These are phyloP conservation scores for Amiota communis DNA, from an alignment of 2,888 invertebrate species.

Conservation along the genomic window DNA sequence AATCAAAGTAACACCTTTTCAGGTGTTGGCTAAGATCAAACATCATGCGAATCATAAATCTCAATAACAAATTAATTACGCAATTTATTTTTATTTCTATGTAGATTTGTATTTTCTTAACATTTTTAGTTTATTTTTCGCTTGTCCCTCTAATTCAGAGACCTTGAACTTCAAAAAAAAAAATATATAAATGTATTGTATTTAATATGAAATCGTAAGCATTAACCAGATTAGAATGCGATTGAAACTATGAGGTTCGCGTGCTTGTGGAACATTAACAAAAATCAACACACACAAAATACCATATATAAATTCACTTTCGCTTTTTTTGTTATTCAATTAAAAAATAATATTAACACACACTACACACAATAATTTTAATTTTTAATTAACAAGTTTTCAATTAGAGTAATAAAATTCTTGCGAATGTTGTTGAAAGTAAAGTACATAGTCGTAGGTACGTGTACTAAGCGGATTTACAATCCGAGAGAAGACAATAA, in stretches of 20 bases:
- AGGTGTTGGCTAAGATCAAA: constrained; percentile 11
- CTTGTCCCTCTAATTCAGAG: constrained; percentile 31
- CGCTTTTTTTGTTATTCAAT: constrained; percentile 44
- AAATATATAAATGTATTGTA: too few species aligned
- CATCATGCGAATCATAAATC: neutral
- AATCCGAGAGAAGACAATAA: neutral
- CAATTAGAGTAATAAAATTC: constrained; percentile 45
- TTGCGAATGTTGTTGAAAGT: constrained; percentile 39
- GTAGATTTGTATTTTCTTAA: neutral
- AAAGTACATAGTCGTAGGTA: neutral
- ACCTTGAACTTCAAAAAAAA: constrained; percentile 55
- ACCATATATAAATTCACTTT: constrained; percentile 46
- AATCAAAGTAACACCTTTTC: constrained; percentile 16
- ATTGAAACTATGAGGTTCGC: constrained; percentile 29
- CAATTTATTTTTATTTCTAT: constrained; percentile 5
- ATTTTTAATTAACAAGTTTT: constrained; percentile 10
- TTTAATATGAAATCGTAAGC: too few species aligned
- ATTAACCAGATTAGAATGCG: constrained; percentile 52
- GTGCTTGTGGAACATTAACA: neutral
- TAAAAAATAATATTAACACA: neutral
- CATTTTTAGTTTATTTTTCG: constrained; percentile 52
- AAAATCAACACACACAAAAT: neutral
- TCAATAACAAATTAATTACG: constrained; percentile 15
- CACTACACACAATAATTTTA: neutral
- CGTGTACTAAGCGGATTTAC: neutral